Evolutionary conservation across 1,140 invertebrate species (phyloP).

Genomic region (Platyscapa corneri): DNA sequence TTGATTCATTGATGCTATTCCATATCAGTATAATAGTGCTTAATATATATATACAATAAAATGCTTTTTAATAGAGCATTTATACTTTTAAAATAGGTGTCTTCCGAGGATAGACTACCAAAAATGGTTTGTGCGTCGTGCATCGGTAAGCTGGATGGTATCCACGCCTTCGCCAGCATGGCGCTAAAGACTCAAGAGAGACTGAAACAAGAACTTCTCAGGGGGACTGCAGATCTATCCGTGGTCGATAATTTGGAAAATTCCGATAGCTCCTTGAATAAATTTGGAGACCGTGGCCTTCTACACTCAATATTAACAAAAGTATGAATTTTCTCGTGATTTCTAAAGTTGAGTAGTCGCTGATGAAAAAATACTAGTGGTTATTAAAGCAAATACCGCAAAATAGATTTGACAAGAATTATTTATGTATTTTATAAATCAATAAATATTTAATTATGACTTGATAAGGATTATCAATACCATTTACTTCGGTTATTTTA

Average conservation of each 20-base stretch:
- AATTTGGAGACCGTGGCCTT: conserved; percentile 69
- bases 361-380: no score
- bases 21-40: no score
- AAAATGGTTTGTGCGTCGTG: conserved; percentile 77
- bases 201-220: conserved; percentile 63
- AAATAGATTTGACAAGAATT: no score
- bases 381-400: no score
- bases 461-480: no score
- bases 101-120: conserved; percentile 75
- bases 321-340: conserved; percentile 58
- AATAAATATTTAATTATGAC: no score
- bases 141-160: conserved; percentile 74
- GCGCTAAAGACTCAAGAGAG: conserved; percentile 76
- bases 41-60: no score
- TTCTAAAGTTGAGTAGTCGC: no score
- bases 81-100: conserved; percentile 65
- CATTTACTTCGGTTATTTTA: no score
- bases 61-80: neutral
- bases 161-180: conserved; percentile 77
- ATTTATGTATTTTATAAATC: no score
- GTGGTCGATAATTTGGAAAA: conserved; percentile 37
- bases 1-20: no score
- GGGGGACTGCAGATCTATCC: neutral
- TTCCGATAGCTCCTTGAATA: conserved; percentile 58
- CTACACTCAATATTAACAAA: conserved; percentile 77